These are phyloP conservation scores for Epicampocera succincta DNA, from an alignment of 2,888 invertebrate genomes.

Conservation along the genomic window DNA sequence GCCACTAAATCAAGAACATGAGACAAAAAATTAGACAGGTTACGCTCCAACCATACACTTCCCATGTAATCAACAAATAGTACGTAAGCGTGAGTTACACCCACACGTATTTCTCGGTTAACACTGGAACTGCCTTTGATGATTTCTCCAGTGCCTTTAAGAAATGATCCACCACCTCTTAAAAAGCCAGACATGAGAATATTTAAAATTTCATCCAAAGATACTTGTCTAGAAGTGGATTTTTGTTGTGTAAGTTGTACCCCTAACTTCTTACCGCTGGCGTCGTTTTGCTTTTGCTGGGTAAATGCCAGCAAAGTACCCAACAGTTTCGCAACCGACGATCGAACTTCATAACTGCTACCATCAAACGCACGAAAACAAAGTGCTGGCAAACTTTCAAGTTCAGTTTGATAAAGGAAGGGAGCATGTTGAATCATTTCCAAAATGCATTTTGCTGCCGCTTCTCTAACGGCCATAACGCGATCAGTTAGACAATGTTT, in stretches of 20 bases:
- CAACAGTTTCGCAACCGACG: conserved; percentile 94
- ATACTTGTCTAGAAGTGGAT: conserved; percentile 83
- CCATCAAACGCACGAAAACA: conserved; percentile 96
- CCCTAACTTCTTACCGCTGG: conserved; percentile 79
- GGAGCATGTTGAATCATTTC: conserved; percentile 94
- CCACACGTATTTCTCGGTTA: conserved; percentile 97
- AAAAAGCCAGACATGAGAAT: conserved; percentile 96
- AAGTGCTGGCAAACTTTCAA: conserved; percentile 94
- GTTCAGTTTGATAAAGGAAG: conserved; percentile 92
- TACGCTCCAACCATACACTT: conserved; percentile 96
- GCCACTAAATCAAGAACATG: conserved; percentile 96
- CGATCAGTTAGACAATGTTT: conserved; percentile 94
- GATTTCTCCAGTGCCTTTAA: conserved; percentile 96
- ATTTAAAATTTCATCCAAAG: conserved; percentile 94
- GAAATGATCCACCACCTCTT: conserved; percentile 95
- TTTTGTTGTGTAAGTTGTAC: conserved; percentile 75
- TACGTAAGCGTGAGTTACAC: conserved; percentile 98
- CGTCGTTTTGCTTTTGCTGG: conserved; percentile 85
- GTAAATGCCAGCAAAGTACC: conserved; percentile 88
- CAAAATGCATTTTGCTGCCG: conserved; percentile 94
- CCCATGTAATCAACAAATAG: conserved; percentile 97
- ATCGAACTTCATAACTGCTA: conserved; percentile 94
- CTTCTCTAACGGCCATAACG: conserved; percentile 95
- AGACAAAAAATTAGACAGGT: conserved; percentile 91
- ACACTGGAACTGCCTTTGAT: conserved; percentile 97